Percentiles rank a stretch among this genome's conserved stretches.
These are phyloP conservation scores for Bembecia ichneumoniformis DNA, from an alignment of 2,888 invertebrate species.

Conservation along the genomic window DNA sequence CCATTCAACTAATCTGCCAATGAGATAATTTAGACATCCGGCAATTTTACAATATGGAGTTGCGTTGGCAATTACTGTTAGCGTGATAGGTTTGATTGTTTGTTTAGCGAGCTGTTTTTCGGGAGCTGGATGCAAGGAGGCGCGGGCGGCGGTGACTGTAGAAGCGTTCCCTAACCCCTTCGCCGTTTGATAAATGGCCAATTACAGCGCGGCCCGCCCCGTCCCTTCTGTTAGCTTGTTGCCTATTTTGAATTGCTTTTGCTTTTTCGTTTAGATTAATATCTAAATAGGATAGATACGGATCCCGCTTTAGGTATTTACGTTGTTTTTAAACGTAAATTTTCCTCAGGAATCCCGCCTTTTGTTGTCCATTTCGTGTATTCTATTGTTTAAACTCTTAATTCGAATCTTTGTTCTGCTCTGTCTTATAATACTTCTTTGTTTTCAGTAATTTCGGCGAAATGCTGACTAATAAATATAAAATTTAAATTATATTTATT, in stretches of 20 bases:
- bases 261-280: constrained; percentile 74
- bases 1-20: background rate
- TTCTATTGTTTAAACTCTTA: constrained; percentile 50
- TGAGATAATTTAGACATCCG: background rate
- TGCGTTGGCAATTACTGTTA: background rate
- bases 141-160: constrained; percentile 42
- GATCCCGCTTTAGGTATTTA: constrained; percentile 68
- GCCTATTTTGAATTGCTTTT: constrained; percentile 73
- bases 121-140: constrained; percentile 41
- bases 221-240: constrained; percentile 72
- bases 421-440: constrained; percentile 29
- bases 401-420: constrained; percentile 37
- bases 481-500: too few relatives aligned
- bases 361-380: constrained; percentile 44
- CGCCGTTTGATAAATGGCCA: constrained; percentile 74
- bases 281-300: constrained; percentile 74
- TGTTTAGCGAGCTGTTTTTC: constrained; percentile 22
- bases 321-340: constrained; percentile 73
- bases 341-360: constrained; percentile 32
- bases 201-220: constrained; percentile 64
- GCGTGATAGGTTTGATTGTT: constrained; percentile 20
- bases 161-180: constrained; percentile 59
- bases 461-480: background rate
- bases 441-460: constrained; percentile 17
- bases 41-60: background rate